Evolutionary conservation across 2,113 vertebrate genomes (phyloP), one percentile per base, ranked within the genome.

Genomic region (Channa argus): DNA sequence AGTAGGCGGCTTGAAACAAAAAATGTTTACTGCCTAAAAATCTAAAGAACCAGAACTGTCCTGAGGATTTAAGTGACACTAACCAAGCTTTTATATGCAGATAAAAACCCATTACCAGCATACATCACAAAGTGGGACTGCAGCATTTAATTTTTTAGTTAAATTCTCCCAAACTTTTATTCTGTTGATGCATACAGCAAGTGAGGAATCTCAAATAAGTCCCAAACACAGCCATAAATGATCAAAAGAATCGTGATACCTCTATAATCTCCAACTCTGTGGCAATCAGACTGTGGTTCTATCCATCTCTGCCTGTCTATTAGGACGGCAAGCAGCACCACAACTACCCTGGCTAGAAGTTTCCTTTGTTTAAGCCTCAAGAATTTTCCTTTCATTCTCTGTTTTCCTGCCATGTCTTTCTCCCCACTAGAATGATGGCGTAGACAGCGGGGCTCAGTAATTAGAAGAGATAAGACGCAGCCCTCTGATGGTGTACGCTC

Each of bases 391-490:
- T 72, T 63, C 10, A 39, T 51, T 63, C 77, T 81, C 79, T 81
- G 70, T 82, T 69, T 73, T 72, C 47, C 10, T 13, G 46, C 51
- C 34, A 8, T 14, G 36, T 74, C 63, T 59, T n/a, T 49, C 44
- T 24, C 15, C 37, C 10, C 34, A 5, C 50, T 39, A 33, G 63
- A 6, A 51, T 41, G 67, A 72, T 10, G 14, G 60, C 55, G 52
- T 6, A 71, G 76, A 61, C 9, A 52, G 60, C 37, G 2, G 45
- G 12, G 44, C 55, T 71, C 3, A 8, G 69, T 85, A 91, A 89
- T 91, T 85, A 84, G 62, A 38, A 58, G 53, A 85, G 86, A 90
- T 90, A 82, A 88, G 86, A 83, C 33, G 60, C 62, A 37, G 71
- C 68, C 71, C 6, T 45, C 1, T n/a, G 13, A 73, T 3, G 52